Conservation (phyloP, 2,113 vertebrate species). For the Antechinus flavipes region DNA sequence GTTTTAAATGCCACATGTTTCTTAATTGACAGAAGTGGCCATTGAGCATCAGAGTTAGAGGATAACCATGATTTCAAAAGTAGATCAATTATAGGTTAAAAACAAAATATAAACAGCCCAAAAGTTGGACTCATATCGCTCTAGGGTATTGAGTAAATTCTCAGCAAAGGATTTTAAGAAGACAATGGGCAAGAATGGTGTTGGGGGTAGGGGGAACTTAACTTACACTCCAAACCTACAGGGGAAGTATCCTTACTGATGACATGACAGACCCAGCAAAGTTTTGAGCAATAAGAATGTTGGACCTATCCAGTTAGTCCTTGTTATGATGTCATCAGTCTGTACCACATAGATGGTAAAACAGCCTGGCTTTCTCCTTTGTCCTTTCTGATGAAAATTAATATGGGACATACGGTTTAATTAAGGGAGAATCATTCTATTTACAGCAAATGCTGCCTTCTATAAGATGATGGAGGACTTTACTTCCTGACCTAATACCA, state of each 20-base stretch:
- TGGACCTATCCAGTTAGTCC: not conserved
- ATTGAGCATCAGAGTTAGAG: not conserved
- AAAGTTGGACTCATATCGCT: not conserved
- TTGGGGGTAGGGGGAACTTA: not conserved
- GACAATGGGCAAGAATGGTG: not conserved
- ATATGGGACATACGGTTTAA: not conserved
- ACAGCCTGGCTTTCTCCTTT: not conserved
- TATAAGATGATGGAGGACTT: not conserved
- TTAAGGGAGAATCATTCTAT: not conserved
- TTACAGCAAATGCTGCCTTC: not conserved
- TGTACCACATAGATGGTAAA: not conserved
- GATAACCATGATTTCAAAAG: not conserved
- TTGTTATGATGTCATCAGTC: not conserved
- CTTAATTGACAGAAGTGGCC: not conserved
- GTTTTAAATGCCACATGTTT: not conserved
- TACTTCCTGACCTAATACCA: not conserved
- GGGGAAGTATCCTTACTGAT: not conserved
- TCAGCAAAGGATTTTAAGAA: not conserved
- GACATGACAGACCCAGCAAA: not conserved
- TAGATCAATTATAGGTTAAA: not conserved
- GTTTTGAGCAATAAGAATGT: not conserved
- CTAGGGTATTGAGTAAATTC: too few species aligned
- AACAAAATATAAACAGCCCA: not conserved
- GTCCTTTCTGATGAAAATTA: conserved; percentile 5
- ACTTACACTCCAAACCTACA: not conserved